Conservation (phyloP, 2,113 vertebrate species). For the Tretioscincus oriximinensis region DNA sequence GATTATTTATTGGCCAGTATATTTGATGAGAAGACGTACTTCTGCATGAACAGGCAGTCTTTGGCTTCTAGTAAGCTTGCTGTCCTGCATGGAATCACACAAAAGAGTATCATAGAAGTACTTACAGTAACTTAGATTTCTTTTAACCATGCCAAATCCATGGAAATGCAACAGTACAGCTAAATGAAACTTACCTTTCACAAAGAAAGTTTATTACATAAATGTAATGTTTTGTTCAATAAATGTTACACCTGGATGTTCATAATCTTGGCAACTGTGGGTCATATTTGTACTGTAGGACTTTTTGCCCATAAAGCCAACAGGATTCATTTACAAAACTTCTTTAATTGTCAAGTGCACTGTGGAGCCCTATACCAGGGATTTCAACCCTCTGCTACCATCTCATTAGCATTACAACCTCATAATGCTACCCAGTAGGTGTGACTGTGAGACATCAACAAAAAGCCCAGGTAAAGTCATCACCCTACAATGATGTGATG, state of each 20-base stretch:
- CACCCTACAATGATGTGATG: no score
- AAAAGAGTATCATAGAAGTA: background rate
- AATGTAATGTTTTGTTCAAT: slow-evolving; percentile 59
- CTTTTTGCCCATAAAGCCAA: slow-evolving; percentile 5
- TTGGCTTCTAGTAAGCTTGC: background rate
- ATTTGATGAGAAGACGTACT: slow-evolving; percentile 41
- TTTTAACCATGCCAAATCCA: slow-evolving; percentile 49
- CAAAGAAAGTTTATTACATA: slow-evolving; percentile 45
- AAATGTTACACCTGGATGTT: slow-evolving; percentile 60
- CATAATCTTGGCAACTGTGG: slow-evolving; percentile 45
- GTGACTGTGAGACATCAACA: no score
- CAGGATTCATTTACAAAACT: slow-evolving; percentile 7
- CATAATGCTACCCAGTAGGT: no score
- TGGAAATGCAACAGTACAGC: slow-evolving; percentile 60
- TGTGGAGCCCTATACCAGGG: no score
- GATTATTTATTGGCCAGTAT: background rate
- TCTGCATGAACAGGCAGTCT: no score
- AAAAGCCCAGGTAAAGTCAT: no score
- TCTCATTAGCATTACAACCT: no score
- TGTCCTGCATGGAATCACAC: no score
- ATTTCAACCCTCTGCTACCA: no score
- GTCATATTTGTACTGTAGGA: slow-evolving; percentile 27
- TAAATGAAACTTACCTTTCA: slow-evolving; percentile 65
- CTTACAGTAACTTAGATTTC: slow-evolving; percentile 36
- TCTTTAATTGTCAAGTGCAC: background rate